Evolutionary conservation across 2,113 vertebrate genomes (phyloP), one percentile per base, ranked within the genome.

Genomic region (Aspidoscelis tigris): DNA sequence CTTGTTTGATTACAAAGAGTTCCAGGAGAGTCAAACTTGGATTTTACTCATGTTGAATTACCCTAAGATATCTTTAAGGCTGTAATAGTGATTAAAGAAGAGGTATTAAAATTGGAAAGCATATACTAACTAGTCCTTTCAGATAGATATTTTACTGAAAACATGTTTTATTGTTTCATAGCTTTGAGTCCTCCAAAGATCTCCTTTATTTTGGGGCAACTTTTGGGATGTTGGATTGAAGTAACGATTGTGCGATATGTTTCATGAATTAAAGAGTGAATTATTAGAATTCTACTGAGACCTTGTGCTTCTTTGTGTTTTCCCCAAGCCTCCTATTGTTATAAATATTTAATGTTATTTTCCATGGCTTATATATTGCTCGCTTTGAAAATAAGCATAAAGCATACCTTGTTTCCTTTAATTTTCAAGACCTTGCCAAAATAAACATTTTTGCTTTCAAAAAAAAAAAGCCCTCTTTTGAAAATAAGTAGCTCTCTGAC

Each of bases 311-410:
- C 69, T n/a, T 2, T 73, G 9, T 6, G 20, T 53, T 0, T 71
- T 66, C 4, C 1, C 78, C 12, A 24, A 68, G 55, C 12, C 14
- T 47, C 21, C 41, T 68, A 14, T 26, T 18, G 20, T 78, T 1
- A 80, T 68, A 5, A 7, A 43, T 53, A 78, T 70, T 84, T 43
- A 71, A 58, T 84, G 9, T 7, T 44, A 44, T 71, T 78, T 84
- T 78, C 44, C 66, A 20, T 83, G 26, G 16, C 18, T 84, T 78
- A 44, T 58, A 61, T 71, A 44, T 24, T 82, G 44, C 47, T 53
- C 55, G 16, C 21, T 65, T 66, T 66, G 21, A 12, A 2, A 2
- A 53, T 76, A 16, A n/a, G 55, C 53, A 81, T 4, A 44, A 68
- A 44, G 47, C 21, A 79, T 20, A 83, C 47, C 20, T 90, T 10